Evolutionary conservation across 2,113 vertebrate species (phyloP), one percentile per base, ranked within the genome.

Genomic region (Calypte anna): DNA sequence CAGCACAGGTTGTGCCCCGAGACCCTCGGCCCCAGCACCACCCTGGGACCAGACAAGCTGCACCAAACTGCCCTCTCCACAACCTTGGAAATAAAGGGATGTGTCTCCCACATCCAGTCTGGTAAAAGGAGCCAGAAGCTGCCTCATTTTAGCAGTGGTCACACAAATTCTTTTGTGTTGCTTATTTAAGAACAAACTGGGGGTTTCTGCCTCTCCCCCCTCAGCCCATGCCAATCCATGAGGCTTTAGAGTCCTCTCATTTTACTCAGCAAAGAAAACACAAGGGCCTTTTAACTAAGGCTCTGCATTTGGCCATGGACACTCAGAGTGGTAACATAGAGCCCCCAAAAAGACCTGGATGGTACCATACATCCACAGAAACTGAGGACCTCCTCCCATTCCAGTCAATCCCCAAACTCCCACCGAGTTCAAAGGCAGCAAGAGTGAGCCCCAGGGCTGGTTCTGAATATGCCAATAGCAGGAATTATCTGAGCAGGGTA

Each of bases 401-500:
- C 43, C 33, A 89, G 80, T 50, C 62, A 59, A 66, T 33, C 73
- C 87, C 82, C 80, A 86, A 92, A 86, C 93, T 93, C 90, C 90
- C 93, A 96, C 86, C 1, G 43, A 93, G 93, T 92, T 96, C 93
- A 97, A 97, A 96, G 73, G 40, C 17, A 95, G 91, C 94, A 86
- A 88, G 67, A 27, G 86, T 28, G 46, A 83, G 91, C 85, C 95
- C 73, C 64, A n/a, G 15, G 90, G 91, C 93, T 94, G 62, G 9
- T 91, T 62, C 82, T 61, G 51, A 81, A 61, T 51, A 82, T 86
- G 90, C 93, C 94, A 93, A 72, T 5, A 95, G 91, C 73, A 51
- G n/a, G 79, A 93, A 96, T 95, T 97, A 96, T 93, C 89, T 48
- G 86, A 97, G 97, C 79, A 67, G 94, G 94, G 55, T 83, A 94